Base-by-base conservation (phyloP, 2,113 vertebrate genomes). In the Neodon shergylaensis region DNA sequence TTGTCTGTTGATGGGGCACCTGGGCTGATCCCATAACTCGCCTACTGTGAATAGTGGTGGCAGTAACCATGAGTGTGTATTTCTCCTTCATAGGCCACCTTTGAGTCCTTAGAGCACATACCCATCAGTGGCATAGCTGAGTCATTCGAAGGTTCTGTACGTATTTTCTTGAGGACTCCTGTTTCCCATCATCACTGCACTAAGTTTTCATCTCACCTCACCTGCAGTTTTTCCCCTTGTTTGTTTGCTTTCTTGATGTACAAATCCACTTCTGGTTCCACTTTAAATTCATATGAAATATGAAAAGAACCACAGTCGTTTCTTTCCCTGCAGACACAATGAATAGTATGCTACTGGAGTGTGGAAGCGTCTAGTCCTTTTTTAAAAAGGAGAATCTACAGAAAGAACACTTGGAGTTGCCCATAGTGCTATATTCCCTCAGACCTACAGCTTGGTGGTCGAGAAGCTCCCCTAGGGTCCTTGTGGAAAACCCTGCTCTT, bases 211-310 rank as follows among this genome's bases (percentile, higher is more conserved):
- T 87, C 54, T n/a, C 66, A 63, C n/a, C 7, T 39, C 72, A 28
- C 54, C 39, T 44, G n/a, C 52, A 74, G 28, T 31, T 33, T 88
- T 66, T 68, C 22, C 13, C 9, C 31, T 22, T 49, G 10, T 49
- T 58, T 88, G 72, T 22, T 88, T 88, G 17, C 49, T 33, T 88
- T 58, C 52, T 88, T 61, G n/a, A 58, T 74, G 52, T 39, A 63
- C 63, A 79, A 93, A 66, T 28, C 11, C 28, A 65, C 54, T n/a
- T 82, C 31, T 76, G 90, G 66, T 88, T 72, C 16, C 84, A 82
- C 61, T 92, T 89, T 94, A 72, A 88, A 74, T 82, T 85, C 44
- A 94, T 66, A 66, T 84, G 58, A 92, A 76, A 79, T 82, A 72
- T 88, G 77, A 77, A 87, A 93, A 92, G 81, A 85, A 33, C 21